phyloP scores from a whole-genome alignment of 2,888 invertebrate species.

The Pyrrhia umbra region DNA sequence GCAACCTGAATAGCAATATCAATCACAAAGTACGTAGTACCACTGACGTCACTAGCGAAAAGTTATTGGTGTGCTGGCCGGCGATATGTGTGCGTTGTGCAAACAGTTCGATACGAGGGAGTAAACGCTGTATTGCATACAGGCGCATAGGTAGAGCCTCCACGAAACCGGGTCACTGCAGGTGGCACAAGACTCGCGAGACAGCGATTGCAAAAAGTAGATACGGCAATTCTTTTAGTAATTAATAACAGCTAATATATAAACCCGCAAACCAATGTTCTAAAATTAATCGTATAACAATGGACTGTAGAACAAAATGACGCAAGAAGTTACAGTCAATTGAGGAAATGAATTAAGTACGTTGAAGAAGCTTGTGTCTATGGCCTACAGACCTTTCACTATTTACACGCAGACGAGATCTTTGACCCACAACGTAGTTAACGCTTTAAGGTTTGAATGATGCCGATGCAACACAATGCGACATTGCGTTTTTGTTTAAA shows the following conservation, averaged over 20 bases:
- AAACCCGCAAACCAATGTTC: background rate
- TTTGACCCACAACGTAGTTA: conserved; percentile 18
- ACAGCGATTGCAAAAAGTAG: conserved; percentile 29
- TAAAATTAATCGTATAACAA: conserved; percentile 8
- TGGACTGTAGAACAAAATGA: conserved; percentile 3
- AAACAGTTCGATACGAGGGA: conserved; percentile 62
- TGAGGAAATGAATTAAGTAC: background rate
- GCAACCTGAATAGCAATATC: background rate
- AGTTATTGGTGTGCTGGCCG: conserved; percentile 33
- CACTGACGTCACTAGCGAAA: conserved; percentile 40
- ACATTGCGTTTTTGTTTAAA: conserved; percentile 11
- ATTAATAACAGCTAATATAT: background rate
- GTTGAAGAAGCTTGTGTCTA: conserved; percentile 2
- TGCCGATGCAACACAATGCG: background rate
- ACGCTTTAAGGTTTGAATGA: conserved; percentile 6
- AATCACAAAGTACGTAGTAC: conserved; percentile 9
- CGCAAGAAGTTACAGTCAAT: conserved; percentile 9
- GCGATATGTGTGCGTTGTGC: conserved; percentile 40
- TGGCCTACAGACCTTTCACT: conserved; percentile 34
- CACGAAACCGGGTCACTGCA: conserved; percentile 64
- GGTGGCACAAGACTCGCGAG: conserved; percentile 51
- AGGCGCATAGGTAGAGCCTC: conserved; percentile 56
- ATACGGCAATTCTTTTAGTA: background rate
- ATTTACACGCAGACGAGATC: conserved; percentile 22
- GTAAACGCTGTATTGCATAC: conserved; percentile 56